Evolutionary conservation across 2,797 vertebrate genomes (phyloP), one percentile per base, ranked within the genome.

Genomic region (Microctenopoma stevenorrisi): DNA sequence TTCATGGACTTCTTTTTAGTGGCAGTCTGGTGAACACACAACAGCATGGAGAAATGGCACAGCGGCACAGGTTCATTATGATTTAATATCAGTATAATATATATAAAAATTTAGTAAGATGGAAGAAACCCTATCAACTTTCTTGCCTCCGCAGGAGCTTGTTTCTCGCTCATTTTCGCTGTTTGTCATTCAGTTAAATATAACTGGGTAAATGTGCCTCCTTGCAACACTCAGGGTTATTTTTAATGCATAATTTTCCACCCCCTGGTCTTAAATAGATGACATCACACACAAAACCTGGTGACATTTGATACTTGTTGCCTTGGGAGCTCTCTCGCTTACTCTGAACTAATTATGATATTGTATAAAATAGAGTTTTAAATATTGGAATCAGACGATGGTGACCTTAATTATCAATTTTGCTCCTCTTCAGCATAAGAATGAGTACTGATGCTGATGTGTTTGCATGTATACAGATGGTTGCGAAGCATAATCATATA

Each of bases 1-100:
- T 93, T 86, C 83, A 93, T 92, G 81, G 77, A 70, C 65, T 86
- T 76, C 78, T 76, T 74, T 66, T 78, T 57, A 66, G 54, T 43
- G 49, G 69, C 88, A 70, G 73, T 66, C 77, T 64, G 68, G 65
- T 54, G 22, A 70, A 66, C 64, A 61, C 65, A 44, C 38, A 28
- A 3, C 56, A 54, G 54, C 75, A 25, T 1, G n/a, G 71, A 76
- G 71, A 64, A 63, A 78, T 16, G 37, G 52, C 50, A 64, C 25
- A 1, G 5, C 53, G 37, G 50, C 42, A 11, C 66, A 62, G 28
- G 59, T 43, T 77, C 67, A 55, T 82, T 74, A 69, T 67, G 60
- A 56, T 44, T 65, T 72, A 61, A 35, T 18, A 1, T 82, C 75
- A 77, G 59, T 76, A 69, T 62, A 71, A 60, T 58, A 62, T 33